Evolutionary conservation across 2,888 invertebrate species (phyloP).

Genomic region (Philereme transversata): DNA sequence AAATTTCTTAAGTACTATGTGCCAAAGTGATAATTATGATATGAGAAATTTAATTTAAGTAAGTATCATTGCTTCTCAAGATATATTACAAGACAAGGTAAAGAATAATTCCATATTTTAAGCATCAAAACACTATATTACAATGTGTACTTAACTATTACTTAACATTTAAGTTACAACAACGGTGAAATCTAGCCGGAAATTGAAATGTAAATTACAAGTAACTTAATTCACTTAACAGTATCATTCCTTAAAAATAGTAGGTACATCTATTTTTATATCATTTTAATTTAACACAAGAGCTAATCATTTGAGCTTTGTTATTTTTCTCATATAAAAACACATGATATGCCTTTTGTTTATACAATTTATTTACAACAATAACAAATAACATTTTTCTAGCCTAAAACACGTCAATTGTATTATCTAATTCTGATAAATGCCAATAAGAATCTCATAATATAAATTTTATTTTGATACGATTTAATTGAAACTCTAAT

Average conservation of each 20-base stretch:
- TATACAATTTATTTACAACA: constrained; percentile 60
- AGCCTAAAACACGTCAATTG: constrained; percentile 22
- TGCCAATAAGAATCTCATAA: constrained; percentile 20
- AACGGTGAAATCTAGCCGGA: constrained; percentile 34
- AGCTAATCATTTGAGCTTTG: constrained; percentile 65
- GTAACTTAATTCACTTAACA: constrained; percentile 27
- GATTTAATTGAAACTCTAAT: constrained; percentile 33
- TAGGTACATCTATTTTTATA: constrained; percentile 46
- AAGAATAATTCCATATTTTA: constrained; percentile 36
- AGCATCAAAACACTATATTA: constrained; percentile 38
- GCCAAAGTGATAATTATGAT: constrained; percentile 65
- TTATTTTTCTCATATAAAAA: constrained; percentile 50
- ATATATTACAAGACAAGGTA: constrained; percentile 37
- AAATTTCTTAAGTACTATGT: constrained; percentile 61
- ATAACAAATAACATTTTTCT: constrained; percentile 59
- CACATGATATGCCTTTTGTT: constrained; percentile 68
- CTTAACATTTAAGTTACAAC: constrained; percentile 37
- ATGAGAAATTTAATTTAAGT: constrained; percentile 35
- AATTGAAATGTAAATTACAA: constrained; percentile 38
- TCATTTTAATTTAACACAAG: constrained; percentile 52
- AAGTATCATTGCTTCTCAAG: constrained; percentile 40
- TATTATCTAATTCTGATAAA: constrained; percentile 18
- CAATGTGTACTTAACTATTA: constrained; percentile 36
- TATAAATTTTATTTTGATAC: constrained; percentile 23
- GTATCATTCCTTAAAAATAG: constrained; percentile 34